Base-by-base conservation (phyloP, 92 coral and sea anemone species). In the Diadumene lineata region DNA sequence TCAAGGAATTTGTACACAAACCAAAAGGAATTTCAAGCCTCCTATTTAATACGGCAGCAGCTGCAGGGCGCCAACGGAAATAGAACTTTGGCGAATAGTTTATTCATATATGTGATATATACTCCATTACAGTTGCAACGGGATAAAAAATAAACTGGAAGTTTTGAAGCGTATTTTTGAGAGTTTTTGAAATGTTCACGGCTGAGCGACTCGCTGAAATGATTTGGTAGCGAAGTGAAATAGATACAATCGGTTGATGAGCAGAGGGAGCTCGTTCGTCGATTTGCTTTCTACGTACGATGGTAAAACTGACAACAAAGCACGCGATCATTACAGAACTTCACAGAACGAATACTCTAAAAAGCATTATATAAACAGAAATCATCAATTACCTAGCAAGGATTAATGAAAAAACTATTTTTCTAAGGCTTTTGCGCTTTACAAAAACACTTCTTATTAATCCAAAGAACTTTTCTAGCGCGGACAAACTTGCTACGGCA, bases 381-480 rank as follows among this genome's bases (percentile, higher is more conserved):
- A 70, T n/a, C 44, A 30, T 16, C 38, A 19, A 34, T 55, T 10
- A 55, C 46, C 28, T 21, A 23, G 60, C 23, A 32, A 31, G 48
- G 31, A 8, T 70, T 50, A 51, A 51, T 10, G 50, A 51, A 70
- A 27, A 53, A 51, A 55, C 26, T 1, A 53, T 70, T 51, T 69
- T 70, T 70, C 58, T 44, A 31, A 70, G 64, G 48, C 64, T 7
- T 70, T 69, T 55, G 28, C 29, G 13, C 28, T 29, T 70, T 28
- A 70, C 38, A 55, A 70, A 69, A 50, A 44, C 60, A 34, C 28
- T 38, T 43, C 43, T 32, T n/a, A n/a, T 58, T 51, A 44, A 70
- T 70, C 75, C n/a, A 50, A 70, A 70, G 64, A 70, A 70, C 30
- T 31, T 70, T 3, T 55, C 63, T 43, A 16, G 64, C 62, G 43